Base-by-base conservation (phyloP, 2,797 vertebrate genomes). In the Cossypha niveicapilla region DNA sequence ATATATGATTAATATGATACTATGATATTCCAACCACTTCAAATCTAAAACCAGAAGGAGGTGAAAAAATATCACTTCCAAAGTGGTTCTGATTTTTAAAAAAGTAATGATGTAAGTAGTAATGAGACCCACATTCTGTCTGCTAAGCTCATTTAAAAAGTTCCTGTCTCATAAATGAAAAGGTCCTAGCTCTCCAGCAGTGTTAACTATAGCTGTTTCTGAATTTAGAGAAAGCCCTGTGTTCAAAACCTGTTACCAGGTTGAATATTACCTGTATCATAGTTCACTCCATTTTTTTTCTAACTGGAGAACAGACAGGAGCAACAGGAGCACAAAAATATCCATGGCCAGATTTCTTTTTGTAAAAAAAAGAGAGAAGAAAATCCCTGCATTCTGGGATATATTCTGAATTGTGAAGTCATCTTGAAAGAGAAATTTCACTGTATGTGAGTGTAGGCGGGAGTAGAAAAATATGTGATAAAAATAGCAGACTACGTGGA, bases 401-500 rank as follows among this genome's bases (percentile, higher is more conserved):
- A 14, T 81, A 45, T 84, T 93, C 86, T 96, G 63, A 91, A 87
- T 62, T 73, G 41, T 94, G 76, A 91, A 91, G 66, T 92, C 82
- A 86, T 91, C 79, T 74, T 81, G 54, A 92, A 94, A 86, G 81
- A 90, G 79, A 91, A 74, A 72, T 91, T 92, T 90, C 51, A 72
- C 68, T 87, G 28, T 75, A 73, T 54, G 22, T 72, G 73, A 75
- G 62, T 78, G 91, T 94, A 92, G 94, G 91, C 1, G n/a, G 76
- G 54, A 91, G 58, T 41, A 92, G 83, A 84, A 95, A 93, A 90
- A 72, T 1, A 23, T 25, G 42, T 35, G 70, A 72, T 92, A 93
- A 95, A 95, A 96, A 96, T 94, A 96, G 92, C 73, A 78, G 56
- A 44, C 44, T 70, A 47, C 6, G 13, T 94, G 47, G 77, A 87